Conservation (phyloP, 2,113 vertebrate species). For the Nothoprocta perdicaria region DNA sequence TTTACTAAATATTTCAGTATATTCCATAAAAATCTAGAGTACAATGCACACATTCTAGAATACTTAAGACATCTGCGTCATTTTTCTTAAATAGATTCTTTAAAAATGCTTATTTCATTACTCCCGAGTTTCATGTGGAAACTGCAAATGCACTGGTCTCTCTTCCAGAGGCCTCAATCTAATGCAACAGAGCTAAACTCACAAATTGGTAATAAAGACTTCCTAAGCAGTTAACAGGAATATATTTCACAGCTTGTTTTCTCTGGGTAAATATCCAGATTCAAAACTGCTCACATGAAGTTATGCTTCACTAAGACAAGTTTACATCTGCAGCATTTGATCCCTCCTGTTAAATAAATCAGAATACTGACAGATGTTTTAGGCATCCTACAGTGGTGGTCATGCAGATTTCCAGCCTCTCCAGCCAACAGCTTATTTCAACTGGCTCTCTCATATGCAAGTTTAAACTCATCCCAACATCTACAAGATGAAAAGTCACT, state of each 20-base stretch:
- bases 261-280: neutral
- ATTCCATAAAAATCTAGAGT: neutral
- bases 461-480: neutral
- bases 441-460: neutral
- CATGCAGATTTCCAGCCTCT: neutral
- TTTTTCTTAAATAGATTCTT: neutral
- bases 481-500: neutral
- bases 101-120: neutral
- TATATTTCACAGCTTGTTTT: neutral
- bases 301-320: neutral
- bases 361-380: neutral
- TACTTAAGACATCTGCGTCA: neutral
- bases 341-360: neutral
- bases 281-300: neutral
- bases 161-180: neutral
- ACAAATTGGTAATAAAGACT: neutral
- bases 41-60: neutral
- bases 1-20: neutral
- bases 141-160: neutral
- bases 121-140: neutral
- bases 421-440: neutral
- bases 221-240: neutral
- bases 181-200: neutral
- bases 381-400: neutral
- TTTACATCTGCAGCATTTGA: neutral